Base-by-base conservation (phyloP, 37 sponge, comb jelly and placozoan species). In the Hormiphora californensis region DNA sequence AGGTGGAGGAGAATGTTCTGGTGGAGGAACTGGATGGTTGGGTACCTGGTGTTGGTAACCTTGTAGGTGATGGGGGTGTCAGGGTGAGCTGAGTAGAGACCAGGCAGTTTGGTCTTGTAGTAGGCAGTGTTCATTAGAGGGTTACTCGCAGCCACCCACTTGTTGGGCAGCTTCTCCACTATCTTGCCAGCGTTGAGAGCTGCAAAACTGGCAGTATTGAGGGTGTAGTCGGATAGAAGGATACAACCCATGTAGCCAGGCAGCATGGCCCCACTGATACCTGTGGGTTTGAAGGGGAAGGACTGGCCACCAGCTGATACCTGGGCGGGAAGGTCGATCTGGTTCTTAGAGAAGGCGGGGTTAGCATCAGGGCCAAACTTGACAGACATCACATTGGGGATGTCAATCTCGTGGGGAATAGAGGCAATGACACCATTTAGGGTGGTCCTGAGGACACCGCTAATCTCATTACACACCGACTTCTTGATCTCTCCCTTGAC, bases 211-310 rank as follows among this genome's bases (percentile, higher is more conserved):
- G 36, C 81, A 3, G 81, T 73, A 30, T 73, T 73, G 81, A 73
- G 36, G 8, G 81, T 73, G 46, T 73, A 73, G 46, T 73, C 81
- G 9, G 81, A 73, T 7, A 73, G 28, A 1, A 73, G 81, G 43
- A 73, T 4, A 30, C 81, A 73, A 25, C 27, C 41, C 81, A 73
- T 73, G 44, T 36, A 36, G 12, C 36, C 21, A 0, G 25, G 0
- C 25, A 43, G 46, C 81, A 73, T 73, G 11, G 9, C 17, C 46
- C 81, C 43, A 27, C 40, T 46, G 17, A 73, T 73, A 0, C 46
- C 46, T 28, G 40, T 25, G 27, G 81, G 81, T 23, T 22, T n/a
- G 81, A 73, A 73, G 81, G 81, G 81, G 81, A 73, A 73, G 44
- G 21, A n/a, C 25, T 73, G 81, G 19, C 28, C 4, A 3, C 17